Evolutionary conservation across 2,113 vertebrate species (phyloP).

Genomic region (Prunella himalayana): DNA sequence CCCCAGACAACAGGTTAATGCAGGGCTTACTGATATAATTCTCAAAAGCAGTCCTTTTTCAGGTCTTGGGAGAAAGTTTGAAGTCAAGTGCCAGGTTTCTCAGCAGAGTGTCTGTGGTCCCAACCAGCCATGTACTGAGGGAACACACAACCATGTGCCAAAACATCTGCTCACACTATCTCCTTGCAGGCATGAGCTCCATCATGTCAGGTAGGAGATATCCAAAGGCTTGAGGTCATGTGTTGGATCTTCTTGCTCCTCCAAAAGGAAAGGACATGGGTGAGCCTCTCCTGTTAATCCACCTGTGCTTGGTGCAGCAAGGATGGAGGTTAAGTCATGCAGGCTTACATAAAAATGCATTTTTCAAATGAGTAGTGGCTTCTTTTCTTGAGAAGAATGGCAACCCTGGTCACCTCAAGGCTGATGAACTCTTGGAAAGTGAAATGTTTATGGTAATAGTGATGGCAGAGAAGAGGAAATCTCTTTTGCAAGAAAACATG

Average conservation of each 20-base stretch:
- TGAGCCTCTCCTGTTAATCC: neutral
- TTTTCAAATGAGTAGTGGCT: neutral
- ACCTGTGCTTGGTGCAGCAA: neutral
- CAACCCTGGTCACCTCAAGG: constrained; percentile 8
- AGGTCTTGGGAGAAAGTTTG: neutral
- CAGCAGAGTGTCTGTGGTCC: no score
- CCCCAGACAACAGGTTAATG: neutral
- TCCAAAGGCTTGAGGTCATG: neutral
- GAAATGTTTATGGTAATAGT: constrained; percentile 1
- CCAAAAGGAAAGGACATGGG: neutral
- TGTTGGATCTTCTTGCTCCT: neutral
- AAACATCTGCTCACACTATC: neutral
- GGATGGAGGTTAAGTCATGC: neutral
- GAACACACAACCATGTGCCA: rapidly evolving
- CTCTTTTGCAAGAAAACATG: neutral
- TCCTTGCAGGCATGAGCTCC: neutral
- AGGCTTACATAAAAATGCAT: neutral
- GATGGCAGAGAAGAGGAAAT: neutral
- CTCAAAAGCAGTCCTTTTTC: neutral
- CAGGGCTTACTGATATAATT: neutral
- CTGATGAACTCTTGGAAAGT: neutral
- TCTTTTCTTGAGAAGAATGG: neutral
- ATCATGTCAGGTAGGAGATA: neutral
- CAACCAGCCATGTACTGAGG: neutral
- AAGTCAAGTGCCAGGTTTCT: neutral